These are phyloP conservation scores for Temnothorax rugatulus DNA, from an alignment of 2,888 invertebrate genomes.

Conservation along the genomic window DNA sequence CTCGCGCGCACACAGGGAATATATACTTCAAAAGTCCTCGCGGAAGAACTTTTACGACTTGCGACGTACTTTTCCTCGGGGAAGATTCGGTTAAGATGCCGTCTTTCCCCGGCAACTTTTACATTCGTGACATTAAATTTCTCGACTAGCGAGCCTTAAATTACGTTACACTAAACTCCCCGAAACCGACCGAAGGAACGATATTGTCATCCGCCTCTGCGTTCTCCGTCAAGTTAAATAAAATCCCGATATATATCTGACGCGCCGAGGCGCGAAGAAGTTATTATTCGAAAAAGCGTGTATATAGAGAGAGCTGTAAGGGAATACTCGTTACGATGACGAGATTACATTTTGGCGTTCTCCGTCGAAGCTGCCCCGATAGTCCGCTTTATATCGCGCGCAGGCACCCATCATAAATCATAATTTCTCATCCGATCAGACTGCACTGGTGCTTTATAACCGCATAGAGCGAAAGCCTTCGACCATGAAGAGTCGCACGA, in stretches of 20 bases:
- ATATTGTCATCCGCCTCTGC: conserved; percentile 22
- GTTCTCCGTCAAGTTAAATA: background rate
- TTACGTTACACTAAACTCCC: conserved; percentile 28
- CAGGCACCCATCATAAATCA: conserved; percentile 50
- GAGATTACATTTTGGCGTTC: conserved; percentile 42
- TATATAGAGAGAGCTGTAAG: background rate
- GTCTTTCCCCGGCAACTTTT: conserved; percentile 34
- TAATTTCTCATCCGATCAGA: conserved; percentile 55
- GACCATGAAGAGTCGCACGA: conserved; percentile 57
- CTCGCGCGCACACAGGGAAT: too few species aligned
- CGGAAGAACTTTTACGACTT: conserved; percentile 38
- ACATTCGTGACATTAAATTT: conserved; percentile 43
- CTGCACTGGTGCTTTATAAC: conserved; percentile 51
- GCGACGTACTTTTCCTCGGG: conserved; percentile 28
- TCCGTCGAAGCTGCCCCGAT: conserved; percentile 9
- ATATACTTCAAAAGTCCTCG: conserved; percentile 26
- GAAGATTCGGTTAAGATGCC: conserved; percentile 35
- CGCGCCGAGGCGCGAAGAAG: background rate
- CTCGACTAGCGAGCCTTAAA: conserved; percentile 33
- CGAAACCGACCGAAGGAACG: conserved; percentile 28
- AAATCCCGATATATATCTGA: background rate
- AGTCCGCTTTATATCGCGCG: conserved; percentile 39
- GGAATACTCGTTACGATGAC: conserved; percentile 19
- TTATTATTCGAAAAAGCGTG: conserved; percentile 14
- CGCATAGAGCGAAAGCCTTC: conserved; percentile 54